phyloP scores from a whole-genome alignment of 2,797 vertebrate genomes.

The Karalla daura region DNA sequence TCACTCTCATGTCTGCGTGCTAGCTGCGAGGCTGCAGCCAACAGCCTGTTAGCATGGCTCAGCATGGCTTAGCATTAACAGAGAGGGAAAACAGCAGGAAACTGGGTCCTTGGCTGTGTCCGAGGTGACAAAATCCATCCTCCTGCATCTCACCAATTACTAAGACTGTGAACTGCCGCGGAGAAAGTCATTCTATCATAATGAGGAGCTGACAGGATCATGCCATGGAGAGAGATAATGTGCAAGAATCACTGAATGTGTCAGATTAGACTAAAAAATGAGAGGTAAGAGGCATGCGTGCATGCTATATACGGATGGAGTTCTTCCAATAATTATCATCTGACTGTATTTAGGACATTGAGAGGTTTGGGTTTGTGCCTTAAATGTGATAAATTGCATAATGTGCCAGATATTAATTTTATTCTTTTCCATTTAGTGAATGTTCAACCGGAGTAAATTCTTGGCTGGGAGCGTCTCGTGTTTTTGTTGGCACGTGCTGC shows the following conservation, averaged over 20 bases:
- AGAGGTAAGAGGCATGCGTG: neutral
- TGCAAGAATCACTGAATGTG: neutral
- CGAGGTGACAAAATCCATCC: neutral
- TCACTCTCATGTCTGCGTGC: neutral
- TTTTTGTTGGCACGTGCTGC: neutral
- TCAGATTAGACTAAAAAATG: neutral
- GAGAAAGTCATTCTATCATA: neutral
- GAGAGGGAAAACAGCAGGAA: neutral
- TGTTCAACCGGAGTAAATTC: neutral
- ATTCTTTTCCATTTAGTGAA: neutral
- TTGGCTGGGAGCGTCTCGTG: neutral
- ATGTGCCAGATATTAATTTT: slow-evolving; percentile 7
- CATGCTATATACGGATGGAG: neutral
- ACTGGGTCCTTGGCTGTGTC: neutral
- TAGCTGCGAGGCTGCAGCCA: neutral
- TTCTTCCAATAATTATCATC: neutral
- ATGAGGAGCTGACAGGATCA: neutral
- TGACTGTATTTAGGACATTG: neutral
- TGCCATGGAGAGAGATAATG: neutral
- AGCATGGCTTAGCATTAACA: neutral
- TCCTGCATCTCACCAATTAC: neutral
- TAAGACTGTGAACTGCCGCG: neutral
- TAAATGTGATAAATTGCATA: neutral
- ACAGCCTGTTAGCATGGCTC: neutral
- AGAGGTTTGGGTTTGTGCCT: neutral